Conservation (phyloP, 2,113 vertebrate genomes). For the Lamprologus callipterus region DNA sequence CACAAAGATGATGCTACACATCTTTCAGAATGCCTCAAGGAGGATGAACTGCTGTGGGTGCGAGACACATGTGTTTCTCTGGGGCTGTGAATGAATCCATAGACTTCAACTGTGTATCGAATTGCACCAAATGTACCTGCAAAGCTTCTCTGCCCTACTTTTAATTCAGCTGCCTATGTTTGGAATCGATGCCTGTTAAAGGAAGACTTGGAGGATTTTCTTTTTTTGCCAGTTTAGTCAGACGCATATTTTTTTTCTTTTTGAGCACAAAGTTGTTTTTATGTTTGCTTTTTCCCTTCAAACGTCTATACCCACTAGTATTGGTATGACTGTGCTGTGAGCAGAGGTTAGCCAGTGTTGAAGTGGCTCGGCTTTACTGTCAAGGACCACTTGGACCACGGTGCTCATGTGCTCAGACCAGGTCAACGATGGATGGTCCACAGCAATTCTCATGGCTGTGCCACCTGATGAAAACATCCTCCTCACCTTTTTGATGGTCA, state of each 20-base stretch:
- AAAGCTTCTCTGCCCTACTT: neutral
- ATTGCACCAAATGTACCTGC: conserved; percentile 17
- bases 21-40: neutral
- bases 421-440: neutral
- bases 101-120: conserved; percentile 12
- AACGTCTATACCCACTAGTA: neutral
- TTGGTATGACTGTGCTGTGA: neutral
- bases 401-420: neutral
- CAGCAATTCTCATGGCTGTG: neutral
- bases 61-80: neutral
- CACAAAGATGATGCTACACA: neutral
- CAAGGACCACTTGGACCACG: neutral
- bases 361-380: neutral
- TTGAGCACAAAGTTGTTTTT: neutral
- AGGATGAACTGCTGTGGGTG: neutral
- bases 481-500: neutral
- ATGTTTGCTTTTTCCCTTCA: neutral
- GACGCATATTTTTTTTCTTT: neutral
- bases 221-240: neutral
- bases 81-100: neutral
- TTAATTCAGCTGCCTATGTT: neutral
- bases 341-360: neutral
- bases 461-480: neutral
- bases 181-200: neutral
- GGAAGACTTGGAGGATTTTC: neutral